Evolutionary conservation across 1,140 invertebrate species (phyloP).

Genomic region (Aleiodes sp.): DNA sequence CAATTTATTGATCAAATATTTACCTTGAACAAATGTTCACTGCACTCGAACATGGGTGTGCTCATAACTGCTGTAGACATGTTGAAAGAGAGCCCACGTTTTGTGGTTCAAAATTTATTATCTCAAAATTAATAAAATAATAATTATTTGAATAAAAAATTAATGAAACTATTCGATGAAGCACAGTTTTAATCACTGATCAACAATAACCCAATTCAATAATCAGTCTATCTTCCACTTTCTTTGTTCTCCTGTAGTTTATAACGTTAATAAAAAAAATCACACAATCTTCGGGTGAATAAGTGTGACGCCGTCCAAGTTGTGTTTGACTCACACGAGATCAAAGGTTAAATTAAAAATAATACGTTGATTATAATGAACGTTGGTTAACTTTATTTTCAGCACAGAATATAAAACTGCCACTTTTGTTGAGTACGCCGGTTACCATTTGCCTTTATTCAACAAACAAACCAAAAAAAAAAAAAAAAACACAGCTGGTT

Average conservation of each 20-base stretch:
- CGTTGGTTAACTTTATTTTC: not conserved
- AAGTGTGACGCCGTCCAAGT: not conserved
- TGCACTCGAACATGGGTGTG: slow-evolving; percentile 59
- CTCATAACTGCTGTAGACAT: slow-evolving; percentile 64
- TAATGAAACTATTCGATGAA: not conserved
- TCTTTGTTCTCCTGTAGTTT: not conserved
- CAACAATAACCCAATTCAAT: not conserved
- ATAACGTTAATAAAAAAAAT: too few species aligned
- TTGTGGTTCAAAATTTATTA: too few species aligned
- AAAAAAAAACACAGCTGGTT: not conserved
- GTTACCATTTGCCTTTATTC: not conserved
- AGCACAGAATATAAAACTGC: slow-evolving; percentile 49
- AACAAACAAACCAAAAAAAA: not conserved
- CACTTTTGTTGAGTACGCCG: slow-evolving; percentile 41
- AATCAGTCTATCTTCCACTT: not conserved
- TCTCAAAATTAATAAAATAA: not conserved
- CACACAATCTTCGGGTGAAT: too few species aligned
- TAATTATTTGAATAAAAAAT: not conserved
- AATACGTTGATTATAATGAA: too few species aligned
- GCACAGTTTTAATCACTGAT: not conserved
- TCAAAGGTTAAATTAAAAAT: slow-evolving; percentile 8
- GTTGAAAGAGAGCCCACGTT: slow-evolving; percentile 36
- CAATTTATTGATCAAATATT: slow-evolving; percentile 34
- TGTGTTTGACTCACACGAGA: not conserved
- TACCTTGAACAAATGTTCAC: slow-evolving; percentile 59